These are phyloP conservation scores for Antigone vipio DNA, from an alignment of 2,113 vertebrate genomes.

Conservation along the genomic window DNA sequence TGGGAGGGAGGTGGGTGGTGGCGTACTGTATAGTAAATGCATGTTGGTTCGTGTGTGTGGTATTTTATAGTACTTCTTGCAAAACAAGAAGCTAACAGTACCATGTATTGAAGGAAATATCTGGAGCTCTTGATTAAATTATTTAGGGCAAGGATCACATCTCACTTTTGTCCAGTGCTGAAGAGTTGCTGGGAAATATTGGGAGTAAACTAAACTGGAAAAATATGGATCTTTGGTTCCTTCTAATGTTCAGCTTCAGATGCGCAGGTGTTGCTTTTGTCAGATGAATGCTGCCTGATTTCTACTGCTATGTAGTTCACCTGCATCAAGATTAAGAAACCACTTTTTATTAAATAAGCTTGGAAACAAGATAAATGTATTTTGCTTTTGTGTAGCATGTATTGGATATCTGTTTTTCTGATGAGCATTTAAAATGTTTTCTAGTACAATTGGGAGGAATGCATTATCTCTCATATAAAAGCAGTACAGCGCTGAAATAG, in stretches of 20 bases:
- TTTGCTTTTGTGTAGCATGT: conserved; percentile 39
- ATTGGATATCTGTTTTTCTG: conserved; percentile 54
- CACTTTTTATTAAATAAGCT: conserved; percentile 70
- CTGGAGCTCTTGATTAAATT: background rate
- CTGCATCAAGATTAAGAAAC: conserved; percentile 68
- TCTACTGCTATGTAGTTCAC: conserved; percentile 63
- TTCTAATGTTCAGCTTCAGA: background rate
- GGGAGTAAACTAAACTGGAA: background rate
- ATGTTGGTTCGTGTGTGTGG: background rate
- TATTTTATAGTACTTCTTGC: background rate
- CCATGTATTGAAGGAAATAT: background rate
- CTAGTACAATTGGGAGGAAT: conserved; percentile 50
- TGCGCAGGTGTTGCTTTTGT: conserved; percentile 49
- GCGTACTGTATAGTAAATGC: background rate
- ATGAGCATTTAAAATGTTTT: conserved; percentile 62
- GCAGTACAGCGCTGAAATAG: conserved; percentile 61
- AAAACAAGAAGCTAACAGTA: background rate
- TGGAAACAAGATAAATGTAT: conserved; percentile 69
- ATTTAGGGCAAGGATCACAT: background rate
- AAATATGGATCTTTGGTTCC: background rate
- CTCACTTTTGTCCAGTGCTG: background rate
- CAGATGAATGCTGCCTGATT: conserved; percentile 67
- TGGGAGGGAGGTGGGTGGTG: too few relatives aligned
- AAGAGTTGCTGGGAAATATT: background rate
- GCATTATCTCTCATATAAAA: conserved; percentile 60